Evolutionary conservation across 37 sponge, comb jelly and placozoan genomes (phyloP).

Genomic region (Theonella swinhoei): DNA sequence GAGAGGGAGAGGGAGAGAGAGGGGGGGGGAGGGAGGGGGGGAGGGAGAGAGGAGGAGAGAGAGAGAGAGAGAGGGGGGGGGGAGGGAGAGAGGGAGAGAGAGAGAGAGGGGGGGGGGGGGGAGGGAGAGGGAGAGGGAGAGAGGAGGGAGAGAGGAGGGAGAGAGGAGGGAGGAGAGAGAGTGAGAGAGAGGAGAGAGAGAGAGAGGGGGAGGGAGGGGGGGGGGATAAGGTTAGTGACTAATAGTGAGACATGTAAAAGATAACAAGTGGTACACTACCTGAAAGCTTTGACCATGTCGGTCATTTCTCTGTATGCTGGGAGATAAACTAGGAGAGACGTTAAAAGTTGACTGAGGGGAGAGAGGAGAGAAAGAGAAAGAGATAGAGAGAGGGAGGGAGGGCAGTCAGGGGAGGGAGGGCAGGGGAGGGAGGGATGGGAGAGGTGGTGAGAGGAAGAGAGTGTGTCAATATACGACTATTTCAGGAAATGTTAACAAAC

Average conservation of each 20-base stretch:
- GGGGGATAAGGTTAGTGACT: neutral
- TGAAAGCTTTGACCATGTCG: no score
- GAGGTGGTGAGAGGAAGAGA: no score
- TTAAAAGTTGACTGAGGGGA: no score
- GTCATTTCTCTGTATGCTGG: no score
- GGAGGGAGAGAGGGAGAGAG: neutral
- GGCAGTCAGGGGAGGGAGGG: no score
- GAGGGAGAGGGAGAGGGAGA: conserved; percentile 1
- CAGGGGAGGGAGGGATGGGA: no score
- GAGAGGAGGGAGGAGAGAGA: neutral
- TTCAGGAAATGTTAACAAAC: no score
- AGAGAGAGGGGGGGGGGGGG: neutral
- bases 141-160: neutral
- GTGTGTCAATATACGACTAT: no score
- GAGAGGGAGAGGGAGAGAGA: neutral
- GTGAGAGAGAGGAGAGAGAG: neutral
- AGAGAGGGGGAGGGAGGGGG: neutral
- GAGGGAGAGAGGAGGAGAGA: neutral
- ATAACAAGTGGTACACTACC: neutral
- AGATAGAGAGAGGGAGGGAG: no score
- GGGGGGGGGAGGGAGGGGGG: neutral
- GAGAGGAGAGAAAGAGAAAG: no score
- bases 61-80: neutral
- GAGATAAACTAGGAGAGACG: no score
- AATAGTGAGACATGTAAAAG: neutral